These are phyloP conservation scores for Ciconia nigra DNA, from an alignment of 2,797 vertebrate species.

Conservation along the genomic window DNA sequence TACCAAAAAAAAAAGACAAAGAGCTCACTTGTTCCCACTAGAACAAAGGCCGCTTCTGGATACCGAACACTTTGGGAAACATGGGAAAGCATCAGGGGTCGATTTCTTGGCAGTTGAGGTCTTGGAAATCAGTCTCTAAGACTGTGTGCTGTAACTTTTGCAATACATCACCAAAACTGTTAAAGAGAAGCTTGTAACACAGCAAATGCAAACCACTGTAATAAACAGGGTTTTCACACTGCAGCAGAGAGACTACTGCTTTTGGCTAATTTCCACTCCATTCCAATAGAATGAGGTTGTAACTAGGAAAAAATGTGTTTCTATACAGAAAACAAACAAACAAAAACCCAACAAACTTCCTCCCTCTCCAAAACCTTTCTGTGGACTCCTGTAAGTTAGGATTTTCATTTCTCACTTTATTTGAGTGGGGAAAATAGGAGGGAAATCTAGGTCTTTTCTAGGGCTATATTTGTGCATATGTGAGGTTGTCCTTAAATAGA, in stretches of 20 bases:
- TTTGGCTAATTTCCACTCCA: constrained; percentile 31
- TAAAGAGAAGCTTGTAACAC: constrained; percentile 31
- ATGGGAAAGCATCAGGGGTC: background rate
- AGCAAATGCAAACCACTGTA: background rate
- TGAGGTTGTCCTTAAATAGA: background rate
- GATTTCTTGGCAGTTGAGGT: background rate
- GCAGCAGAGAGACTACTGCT: constrained; percentile 27
- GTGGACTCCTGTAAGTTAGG: background rate
- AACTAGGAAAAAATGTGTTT: background rate
- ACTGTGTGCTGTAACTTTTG: background rate
- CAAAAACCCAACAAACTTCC: background rate
- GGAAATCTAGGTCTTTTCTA: background rate
- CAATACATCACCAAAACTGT: constrained; percentile 6
- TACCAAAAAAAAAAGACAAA: background rate
- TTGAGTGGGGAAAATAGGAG: background rate
- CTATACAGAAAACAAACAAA: background rate
- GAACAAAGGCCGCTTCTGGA: constrained; percentile 38
- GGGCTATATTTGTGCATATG: background rate
- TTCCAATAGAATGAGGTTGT: constrained; percentile 12
- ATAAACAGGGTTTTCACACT: constrained; percentile 39
- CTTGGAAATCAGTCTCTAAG: background rate
- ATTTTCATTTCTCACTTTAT: background rate
- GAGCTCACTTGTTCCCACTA: constrained; percentile 29
- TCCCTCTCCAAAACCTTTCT: background rate
- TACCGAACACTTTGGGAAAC: background rate